Evolutionary conservation across 2,113 vertebrate species (phyloP).

Genomic region (Pollachius pollachius): DNA sequence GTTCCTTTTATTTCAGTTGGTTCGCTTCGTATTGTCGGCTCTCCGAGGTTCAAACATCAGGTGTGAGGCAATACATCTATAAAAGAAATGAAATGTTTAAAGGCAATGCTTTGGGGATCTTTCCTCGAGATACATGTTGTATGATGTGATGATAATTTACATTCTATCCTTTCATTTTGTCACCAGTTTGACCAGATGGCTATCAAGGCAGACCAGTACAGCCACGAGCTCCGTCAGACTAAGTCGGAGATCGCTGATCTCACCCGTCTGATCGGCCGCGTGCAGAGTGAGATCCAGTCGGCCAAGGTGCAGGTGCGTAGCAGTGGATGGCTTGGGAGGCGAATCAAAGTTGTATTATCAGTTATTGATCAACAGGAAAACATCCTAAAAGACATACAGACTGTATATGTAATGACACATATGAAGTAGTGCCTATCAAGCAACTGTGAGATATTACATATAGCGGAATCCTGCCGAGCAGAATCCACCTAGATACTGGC

Average conservation of each 20-base stretch:
- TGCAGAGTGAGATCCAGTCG: conserved; percentile 49
- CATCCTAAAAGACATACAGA: too few species aligned
- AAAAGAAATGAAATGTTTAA: too few species aligned
- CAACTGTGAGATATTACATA: too few species aligned
- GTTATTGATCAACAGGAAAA: too few species aligned
- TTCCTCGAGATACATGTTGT: neutral
- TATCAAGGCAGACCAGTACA: conserved; percentile 42
- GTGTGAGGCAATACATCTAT: neutral
- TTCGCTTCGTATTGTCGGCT: too few species aligned
- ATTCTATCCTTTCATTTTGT: neutral
- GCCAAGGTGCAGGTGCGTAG: conserved; percentile 61
- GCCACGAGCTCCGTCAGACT: conserved; percentile 32
- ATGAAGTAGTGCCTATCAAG: too few species aligned
- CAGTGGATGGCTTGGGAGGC: neutral
- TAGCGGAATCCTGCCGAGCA: too few species aligned
- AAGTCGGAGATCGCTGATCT: conserved; percentile 61
- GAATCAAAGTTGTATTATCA: too few species aligned
- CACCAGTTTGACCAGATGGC: conserved; percentile 60
- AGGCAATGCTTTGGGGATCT: too few species aligned
- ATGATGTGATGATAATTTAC: neutral
- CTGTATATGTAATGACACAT: too few species aligned
- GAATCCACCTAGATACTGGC: too few species aligned
- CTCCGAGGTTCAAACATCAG: neutral
- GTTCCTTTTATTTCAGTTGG: too few species aligned
- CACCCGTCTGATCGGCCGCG: conserved; percentile 44